Evolutionary conservation across 1,140 invertebrate species (phyloP).

Genomic region (Heterodera schachtii): DNA sequence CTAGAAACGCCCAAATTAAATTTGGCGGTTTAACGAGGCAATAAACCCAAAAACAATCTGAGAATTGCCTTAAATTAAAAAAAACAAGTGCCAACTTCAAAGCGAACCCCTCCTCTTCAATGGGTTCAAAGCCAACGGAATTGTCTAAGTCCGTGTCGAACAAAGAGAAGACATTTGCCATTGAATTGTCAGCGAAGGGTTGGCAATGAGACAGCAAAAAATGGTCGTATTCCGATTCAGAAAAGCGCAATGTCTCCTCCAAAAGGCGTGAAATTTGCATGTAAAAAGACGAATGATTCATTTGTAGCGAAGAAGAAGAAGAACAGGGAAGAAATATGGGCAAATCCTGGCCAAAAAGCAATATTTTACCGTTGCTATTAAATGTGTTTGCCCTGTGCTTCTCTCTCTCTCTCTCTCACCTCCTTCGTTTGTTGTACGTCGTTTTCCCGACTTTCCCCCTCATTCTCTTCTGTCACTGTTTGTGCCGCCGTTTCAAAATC

Average conservation of each 20-base stretch:
- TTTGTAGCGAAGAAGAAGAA: not conserved
- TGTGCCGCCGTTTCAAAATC: not conserved
- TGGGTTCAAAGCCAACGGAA: not conserved
- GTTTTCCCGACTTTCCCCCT: not conserved
- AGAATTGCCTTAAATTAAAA: not conserved
- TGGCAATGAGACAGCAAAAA: not conserved
- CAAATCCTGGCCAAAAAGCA: too few relatives aligned
- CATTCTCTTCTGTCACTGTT: not conserved
- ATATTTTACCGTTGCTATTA: too few relatives aligned
- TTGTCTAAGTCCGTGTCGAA: not conserved
- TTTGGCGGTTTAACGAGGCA: not conserved
- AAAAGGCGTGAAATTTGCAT: not conserved
- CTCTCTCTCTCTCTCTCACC: too few relatives aligned
- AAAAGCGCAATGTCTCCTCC: not conserved
- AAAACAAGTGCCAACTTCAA: not conserved
- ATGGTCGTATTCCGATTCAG: not conserved
- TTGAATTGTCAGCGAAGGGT: not conserved
- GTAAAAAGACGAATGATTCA: not conserved
- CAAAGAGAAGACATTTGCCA: not conserved
- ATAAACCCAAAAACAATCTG: not conserved
- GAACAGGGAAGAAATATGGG: not conserved
- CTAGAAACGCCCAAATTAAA: too few relatives aligned
- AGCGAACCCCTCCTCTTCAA: not conserved
- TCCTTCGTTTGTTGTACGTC: too few relatives aligned
- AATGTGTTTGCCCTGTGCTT: too few relatives aligned